Conservation (phyloP, 2,797 vertebrate species). For the Rhynchonycteris naso region DNA sequence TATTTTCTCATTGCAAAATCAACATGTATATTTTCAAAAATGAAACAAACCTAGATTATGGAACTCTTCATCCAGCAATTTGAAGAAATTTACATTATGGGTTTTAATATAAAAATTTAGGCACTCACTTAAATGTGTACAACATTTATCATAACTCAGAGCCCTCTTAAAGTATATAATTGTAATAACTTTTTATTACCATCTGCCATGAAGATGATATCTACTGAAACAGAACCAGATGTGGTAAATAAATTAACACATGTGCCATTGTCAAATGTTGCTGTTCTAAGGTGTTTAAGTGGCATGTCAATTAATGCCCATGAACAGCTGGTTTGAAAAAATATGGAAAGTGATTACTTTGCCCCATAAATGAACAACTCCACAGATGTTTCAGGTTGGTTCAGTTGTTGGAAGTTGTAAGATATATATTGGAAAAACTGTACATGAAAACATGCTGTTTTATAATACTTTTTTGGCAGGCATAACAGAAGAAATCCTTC, state of each 20-base stretch:
- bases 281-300: conserved; percentile 69
- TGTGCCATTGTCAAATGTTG: conserved; percentile 66
- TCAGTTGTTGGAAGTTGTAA: conserved; percentile 76
- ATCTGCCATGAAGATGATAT: conserved; percentile 66
- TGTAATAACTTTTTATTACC: conserved; percentile 60
- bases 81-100: conserved; percentile 25
- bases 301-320: conserved; percentile 77
- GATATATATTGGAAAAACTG: conserved; percentile 70
- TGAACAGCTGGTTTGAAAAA: conserved; percentile 79
- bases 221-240: conserved; percentile 75
- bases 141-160: conserved; percentile 26
- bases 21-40: conserved; percentile 56
- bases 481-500: conserved; percentile 50
- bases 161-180: conserved; percentile 64
- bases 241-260: conserved; percentile 77
- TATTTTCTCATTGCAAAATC: not conserved
- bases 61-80: not conserved
- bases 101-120: conserved; percentile 54
- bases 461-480: conserved; percentile 61
- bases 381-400: conserved; percentile 79
- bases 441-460: conserved; percentile 70
- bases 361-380: conserved; percentile 63
- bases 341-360: conserved; percentile 73
- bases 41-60: conserved; percentile 28
- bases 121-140: conserved; percentile 50